These are phyloP conservation scores for Stenodera caucasica DNA, from an alignment of 2,888 invertebrate species.

Conservation along the genomic window DNA sequence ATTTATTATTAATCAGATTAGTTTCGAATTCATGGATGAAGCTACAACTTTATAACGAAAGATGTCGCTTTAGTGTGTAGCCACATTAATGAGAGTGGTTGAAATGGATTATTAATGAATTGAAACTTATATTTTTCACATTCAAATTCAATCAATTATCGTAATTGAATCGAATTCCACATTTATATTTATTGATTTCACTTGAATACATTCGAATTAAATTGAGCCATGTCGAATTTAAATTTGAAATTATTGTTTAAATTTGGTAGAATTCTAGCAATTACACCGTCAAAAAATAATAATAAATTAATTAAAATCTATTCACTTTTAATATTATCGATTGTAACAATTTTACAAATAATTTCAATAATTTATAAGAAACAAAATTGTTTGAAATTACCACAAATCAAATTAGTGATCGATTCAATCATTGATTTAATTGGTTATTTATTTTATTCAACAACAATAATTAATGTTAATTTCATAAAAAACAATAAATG, in stretches of 20 bases:
- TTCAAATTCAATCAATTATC: too few relatives aligned
- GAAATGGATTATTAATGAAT: too few relatives aligned
- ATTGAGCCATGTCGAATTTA: neutral
- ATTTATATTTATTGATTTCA: too few relatives aligned
- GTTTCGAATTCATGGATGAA: too few relatives aligned
- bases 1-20: too few relatives aligned
- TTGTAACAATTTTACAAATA: neutral
- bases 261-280: neutral
- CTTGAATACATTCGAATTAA: neutral
- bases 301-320: neutral
- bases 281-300: neutral
- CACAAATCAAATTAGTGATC: constrained; percentile 2
- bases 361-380: neutral
- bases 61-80: too few relatives aligned
- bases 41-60: too few relatives aligned
- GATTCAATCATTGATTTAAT: neutral
- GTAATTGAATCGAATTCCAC: too few relatives aligned
- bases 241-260: neutral
- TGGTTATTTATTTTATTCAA: neutral
- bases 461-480: neutral
- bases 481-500: constrained; percentile 2
- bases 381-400: neutral
- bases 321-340: neutral
- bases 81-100: too few relatives aligned
- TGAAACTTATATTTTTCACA: too few relatives aligned